Conservation (phyloP, 2,888 invertebrate species). For the Ptychoptera albimana region DNA sequence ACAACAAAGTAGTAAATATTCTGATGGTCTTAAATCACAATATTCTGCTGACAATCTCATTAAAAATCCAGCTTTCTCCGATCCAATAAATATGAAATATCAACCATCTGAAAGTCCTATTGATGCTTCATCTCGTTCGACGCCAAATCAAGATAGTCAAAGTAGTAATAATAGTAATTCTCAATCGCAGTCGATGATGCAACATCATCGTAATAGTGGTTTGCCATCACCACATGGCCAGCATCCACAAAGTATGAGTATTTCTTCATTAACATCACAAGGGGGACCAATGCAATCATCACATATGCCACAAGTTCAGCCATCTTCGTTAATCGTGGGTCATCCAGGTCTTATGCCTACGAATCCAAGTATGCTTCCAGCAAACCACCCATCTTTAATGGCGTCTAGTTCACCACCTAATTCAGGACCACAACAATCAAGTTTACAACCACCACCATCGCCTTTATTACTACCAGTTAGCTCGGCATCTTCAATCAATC, state of each 20-base stretch:
- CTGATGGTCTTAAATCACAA: slow-evolving; percentile 16
- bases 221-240: slow-evolving; percentile 23
- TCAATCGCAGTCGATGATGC: slow-evolving; percentile 12
- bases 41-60: slow-evolving; percentile 29
- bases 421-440: slow-evolving; percentile 7
- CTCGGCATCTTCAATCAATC: slow-evolving; percentile 10
- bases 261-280: slow-evolving; percentile 24
- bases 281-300: background rate
- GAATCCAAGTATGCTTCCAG: slow-evolving; percentile 16
- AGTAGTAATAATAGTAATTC: slow-evolving; percentile 28
- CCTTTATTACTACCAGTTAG: slow-evolving; percentile 31
- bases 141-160: slow-evolving; percentile 31
- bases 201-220: slow-evolving; percentile 5
- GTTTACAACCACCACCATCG: slow-evolving; percentile 22
- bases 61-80: slow-evolving; percentile 23
- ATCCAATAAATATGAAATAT: slow-evolving; percentile 18
- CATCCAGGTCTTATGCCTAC: slow-evolving; percentile 22
- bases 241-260: slow-evolving; percentile 14
- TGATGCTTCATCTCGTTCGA: slow-evolving; percentile 28
- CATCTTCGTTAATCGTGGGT: slow-evolving; percentile 21
- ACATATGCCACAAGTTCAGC: slow-evolving; percentile 15
- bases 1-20: background rate
- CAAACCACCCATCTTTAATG: slow-evolving; percentile 16
- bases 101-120: slow-evolving; percentile 27
- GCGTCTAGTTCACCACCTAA: slow-evolving; percentile 17